Base-by-base conservation (phyloP, 1,140 invertebrate genomes). In the Drosophila jambulina region DNA sequence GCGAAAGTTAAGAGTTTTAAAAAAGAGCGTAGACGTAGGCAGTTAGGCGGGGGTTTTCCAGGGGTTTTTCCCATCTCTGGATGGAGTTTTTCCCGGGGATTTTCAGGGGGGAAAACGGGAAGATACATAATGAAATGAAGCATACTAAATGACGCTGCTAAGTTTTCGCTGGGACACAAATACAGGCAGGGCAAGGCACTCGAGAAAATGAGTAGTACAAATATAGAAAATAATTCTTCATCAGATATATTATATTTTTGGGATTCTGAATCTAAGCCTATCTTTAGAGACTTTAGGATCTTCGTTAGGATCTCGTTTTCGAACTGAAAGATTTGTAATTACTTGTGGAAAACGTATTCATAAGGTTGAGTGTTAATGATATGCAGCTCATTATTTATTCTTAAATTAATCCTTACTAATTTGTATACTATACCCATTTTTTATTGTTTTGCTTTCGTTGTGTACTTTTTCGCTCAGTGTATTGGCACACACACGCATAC, bases 111-210 rank as follows among this genome's bases (percentile, higher is more conserved):
- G 23, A 25, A 42, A 45, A 53, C 48, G 64, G 58, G 46, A 60
- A 54, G 61, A 68, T 56, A 88, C 78, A 80, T 87, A 87, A 87
- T 87, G 84, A 87, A 87, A 87, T 87, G 84, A 87, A 87, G 84
- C 84, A 87, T 87, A 88, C 84, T 88, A 87, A 87, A 87, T 87
- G 84, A 87, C 77, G 64, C 80, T 87, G 84, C 84, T 88, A 87
- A 87, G 84, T 88, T 87, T 88, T 87, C 74, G 71, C 46, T 72
- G 70, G 43, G 59, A 48, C 27, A 70, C 67, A 54, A 45, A 75
- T 12, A 75, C 71, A 64, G 42, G 10, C 48, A 75, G 9, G 12
- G 13, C 27, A 27, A 4, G 61, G 10, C 65, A 69, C 65, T 67
- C 4, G 0, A 15, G 48, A 6, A 72, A 71, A 68, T 12, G n/a